A percentile compares a stretch with the other conserved stretches of the same genome.
Conservation (phyloP, 2,113 vertebrate genomes). For the Lathamus discolor region DNA sequence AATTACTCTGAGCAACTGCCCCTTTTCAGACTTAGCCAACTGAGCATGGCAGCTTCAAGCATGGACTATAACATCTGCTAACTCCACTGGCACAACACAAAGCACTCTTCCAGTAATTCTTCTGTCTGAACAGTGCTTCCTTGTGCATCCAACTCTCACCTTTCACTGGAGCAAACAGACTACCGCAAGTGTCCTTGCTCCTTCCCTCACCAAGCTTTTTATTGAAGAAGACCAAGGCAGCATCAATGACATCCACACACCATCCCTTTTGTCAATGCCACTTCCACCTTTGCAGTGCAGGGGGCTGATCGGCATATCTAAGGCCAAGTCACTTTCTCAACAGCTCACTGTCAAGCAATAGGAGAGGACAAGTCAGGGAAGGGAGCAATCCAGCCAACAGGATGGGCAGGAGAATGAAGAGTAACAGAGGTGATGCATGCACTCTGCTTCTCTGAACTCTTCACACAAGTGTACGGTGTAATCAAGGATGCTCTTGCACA, state of each 20-base stretch:
- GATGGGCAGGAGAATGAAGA: neutral
- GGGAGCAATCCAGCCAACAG: neutral
- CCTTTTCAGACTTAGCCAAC: neutral
- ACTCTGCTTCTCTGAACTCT: neutral
- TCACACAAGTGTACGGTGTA: neutral
- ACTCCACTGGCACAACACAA: neutral
- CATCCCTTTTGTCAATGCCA: neutral
- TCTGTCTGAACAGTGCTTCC: neutral
- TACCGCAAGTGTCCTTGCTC: neutral
- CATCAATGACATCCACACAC: neutral
- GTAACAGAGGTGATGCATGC: rapidly evolving
- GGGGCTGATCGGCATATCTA: neutral
- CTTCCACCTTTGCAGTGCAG: neutral
- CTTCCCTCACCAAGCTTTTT: neutral
- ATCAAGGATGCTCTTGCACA: neutral
- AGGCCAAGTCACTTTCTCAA: neutral
- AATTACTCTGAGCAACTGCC: neutral
- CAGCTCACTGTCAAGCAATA: neutral
- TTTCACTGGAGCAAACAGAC: neutral
- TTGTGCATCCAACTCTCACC: neutral
- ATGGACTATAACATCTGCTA: neutral
- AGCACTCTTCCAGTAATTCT: neutral
- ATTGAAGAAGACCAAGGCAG: neutral
- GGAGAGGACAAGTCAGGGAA: neutral
- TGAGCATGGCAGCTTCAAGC: neutral